A percentile compares a stretch with the other conserved stretches of the same genome.
Evolutionary conservation across 2,113 vertebrate species (phyloP).

Genomic region (Myotis yumanensis): DNA sequence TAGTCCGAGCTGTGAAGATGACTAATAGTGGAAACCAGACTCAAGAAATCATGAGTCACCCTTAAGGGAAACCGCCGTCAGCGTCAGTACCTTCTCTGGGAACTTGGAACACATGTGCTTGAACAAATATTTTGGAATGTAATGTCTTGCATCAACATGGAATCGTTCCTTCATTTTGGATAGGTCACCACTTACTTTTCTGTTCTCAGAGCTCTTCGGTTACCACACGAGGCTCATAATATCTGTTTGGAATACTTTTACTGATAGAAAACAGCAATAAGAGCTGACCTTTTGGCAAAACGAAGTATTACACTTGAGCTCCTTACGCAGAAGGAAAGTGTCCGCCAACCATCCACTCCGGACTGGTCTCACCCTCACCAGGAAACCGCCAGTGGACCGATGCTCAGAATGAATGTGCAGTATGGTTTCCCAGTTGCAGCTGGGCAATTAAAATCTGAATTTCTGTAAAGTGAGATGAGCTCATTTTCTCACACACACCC

Average conservation of each 20-base stretch:
- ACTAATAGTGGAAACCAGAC: conserved; percentile 55
- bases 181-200: background rate
- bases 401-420: background rate
- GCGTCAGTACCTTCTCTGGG: conserved; percentile 53
- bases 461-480: background rate
- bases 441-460: conserved; percentile 18
- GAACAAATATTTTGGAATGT: conserved; percentile 54
- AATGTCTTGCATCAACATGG: background rate
- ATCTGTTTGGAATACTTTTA: conserved; percentile 27
- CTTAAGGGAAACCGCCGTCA: background rate
- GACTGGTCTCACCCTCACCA: fast-evolving
- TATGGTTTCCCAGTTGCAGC: background rate
- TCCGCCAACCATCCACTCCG: background rate
- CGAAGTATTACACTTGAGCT: background rate
- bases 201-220: conserved; percentile 6
- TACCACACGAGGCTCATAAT: background rate
- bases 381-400: background rate
- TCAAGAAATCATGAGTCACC: conserved; percentile 68
- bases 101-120: conserved; percentile 41
- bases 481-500: background rate
- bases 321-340: background rate
- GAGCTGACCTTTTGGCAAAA: conserved; percentile 39
- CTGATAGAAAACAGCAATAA: background rate
- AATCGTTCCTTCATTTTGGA: background rate
- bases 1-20: background rate